Conservation (phyloP, 2,797 vertebrate genomes). For the Channallabes apus region DNA sequence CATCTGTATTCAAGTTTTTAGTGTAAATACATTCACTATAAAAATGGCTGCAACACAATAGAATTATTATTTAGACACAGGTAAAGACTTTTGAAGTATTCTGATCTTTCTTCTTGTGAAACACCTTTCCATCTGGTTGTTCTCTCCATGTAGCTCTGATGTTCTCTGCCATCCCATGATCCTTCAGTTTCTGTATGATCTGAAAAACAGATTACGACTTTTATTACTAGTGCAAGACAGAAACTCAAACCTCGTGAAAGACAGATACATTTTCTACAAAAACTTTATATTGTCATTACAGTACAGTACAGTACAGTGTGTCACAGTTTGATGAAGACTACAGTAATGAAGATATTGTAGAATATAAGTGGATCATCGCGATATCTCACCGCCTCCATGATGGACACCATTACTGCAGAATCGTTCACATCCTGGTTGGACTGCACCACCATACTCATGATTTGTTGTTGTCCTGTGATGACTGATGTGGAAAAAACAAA, state of each 20-base stretch:
- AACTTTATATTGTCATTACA: background rate
- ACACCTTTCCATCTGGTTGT: constrained; percentile 2
- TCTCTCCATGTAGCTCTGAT: constrained; percentile 13
- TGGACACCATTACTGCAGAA: background rate
- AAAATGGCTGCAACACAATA: background rate
- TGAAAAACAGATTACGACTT: background rate
- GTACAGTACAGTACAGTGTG: background rate
- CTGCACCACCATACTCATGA: background rate
- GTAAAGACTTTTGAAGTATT: background rate
- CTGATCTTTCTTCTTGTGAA: background rate
- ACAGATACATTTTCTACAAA: background rate
- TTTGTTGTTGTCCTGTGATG: background rate
- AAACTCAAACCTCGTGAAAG: background rate
- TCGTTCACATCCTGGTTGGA: background rate
- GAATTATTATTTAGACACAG: background rate
- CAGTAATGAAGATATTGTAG: background rate
- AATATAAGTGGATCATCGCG: background rate
- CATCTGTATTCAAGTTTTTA: no score
- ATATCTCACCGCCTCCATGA: background rate
- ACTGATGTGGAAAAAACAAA: background rate
- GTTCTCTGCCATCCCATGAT: background rate
- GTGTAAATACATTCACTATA: background rate
- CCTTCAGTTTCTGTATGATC: constrained; percentile 2
- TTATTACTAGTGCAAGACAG: background rate
- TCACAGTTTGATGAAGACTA: background rate